Evolutionary conservation across 2,888 invertebrate species (phyloP).

Genomic region (Nebria salina): DNA sequence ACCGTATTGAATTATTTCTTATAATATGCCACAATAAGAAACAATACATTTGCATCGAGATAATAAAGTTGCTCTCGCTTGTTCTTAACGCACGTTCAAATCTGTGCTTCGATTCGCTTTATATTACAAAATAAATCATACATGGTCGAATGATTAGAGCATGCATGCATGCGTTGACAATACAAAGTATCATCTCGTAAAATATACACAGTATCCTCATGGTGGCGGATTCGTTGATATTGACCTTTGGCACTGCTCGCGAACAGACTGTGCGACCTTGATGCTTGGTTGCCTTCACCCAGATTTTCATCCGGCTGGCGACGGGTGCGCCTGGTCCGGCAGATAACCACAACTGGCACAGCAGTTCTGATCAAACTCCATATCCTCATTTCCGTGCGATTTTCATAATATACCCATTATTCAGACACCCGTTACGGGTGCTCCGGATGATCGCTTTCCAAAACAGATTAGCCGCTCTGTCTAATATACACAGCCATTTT

Average conservation of each 20-base stretch:
- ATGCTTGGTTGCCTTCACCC: constrained; percentile 35
- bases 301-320: constrained; percentile 17
- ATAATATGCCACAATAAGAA: too few relatives aligned
- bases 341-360: neutral
- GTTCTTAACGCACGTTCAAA: too few relatives aligned
- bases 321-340: neutral
- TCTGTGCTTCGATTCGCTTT: too few relatives aligned
- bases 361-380: constrained; percentile 8
- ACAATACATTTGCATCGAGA: too few relatives aligned
- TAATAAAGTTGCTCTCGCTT: too few relatives aligned
- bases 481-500: neutral
- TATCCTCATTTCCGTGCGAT: constrained; percentile 11
- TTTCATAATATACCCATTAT: constrained; percentile 38
- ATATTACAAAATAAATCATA: too few relatives aligned
- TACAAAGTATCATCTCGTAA: constrained; percentile 2
- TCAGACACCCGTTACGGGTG: neutral
- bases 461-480: neutral
- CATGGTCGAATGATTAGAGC: neutral
- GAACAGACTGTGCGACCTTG: constrained; percentile 18
- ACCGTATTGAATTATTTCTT: too few relatives aligned
- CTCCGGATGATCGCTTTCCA: too few relatives aligned
- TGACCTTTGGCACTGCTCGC: constrained; percentile 37
- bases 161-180: neutral
- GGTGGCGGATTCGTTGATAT: constrained; percentile 21
- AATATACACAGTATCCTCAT: neutral